Evolutionary conservation across 2,113 vertebrate species (phyloP).

Genomic region (Sorex araneus): DNA sequence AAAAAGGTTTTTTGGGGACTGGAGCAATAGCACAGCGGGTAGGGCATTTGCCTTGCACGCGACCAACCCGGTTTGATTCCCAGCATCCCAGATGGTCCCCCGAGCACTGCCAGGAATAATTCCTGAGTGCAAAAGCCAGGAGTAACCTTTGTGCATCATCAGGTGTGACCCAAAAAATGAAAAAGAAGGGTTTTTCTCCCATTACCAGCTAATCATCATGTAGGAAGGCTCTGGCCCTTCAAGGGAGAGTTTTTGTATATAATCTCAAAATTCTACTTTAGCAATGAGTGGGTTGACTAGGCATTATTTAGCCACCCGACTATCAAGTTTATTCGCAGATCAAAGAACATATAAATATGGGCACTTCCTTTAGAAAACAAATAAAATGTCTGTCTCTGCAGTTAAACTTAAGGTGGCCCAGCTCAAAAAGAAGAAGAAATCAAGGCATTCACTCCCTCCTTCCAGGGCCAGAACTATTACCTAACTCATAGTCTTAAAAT

Average conservation of each 20-base stretch:
- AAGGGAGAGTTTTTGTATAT: background rate
- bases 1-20: too few species aligned
- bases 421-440: too few species aligned
- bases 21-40: too few species aligned
- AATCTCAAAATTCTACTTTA: background rate
- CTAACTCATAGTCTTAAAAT: background rate
- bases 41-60: too few species aligned
- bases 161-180: too few species aligned
- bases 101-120: too few species aligned
- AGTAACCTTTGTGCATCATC: too few species aligned
- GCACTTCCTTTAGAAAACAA: constrained; percentile 28
- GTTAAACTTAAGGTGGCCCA: background rate
- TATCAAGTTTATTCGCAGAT: background rate
- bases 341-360: constrained; percentile 14
- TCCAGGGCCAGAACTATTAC: background rate
- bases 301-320: constrained; percentile 8
- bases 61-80: too few species aligned
- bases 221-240: background rate
- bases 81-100: too few species aligned
- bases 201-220: background rate
- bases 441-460: background rate
- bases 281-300: background rate
- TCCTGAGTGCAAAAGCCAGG: too few species aligned
- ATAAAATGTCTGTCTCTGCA: background rate
- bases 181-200: background rate